These are phyloP conservation scores for Polymixis lichenea DNA, from an alignment of 2,888 invertebrate genomes.

Conservation along the genomic window DNA sequence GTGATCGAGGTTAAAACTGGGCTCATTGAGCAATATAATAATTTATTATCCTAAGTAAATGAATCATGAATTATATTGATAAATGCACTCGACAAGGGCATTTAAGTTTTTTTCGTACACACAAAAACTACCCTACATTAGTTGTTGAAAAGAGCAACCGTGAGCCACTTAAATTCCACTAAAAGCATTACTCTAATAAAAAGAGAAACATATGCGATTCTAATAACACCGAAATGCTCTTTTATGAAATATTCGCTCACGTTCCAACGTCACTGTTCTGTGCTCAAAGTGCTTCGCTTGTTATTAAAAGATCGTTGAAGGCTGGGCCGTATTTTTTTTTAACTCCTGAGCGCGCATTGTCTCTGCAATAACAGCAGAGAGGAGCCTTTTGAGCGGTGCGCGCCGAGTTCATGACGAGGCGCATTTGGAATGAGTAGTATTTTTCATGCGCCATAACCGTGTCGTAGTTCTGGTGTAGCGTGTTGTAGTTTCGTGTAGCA, in stretches of 20 bases:
- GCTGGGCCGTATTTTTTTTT: slow-evolving; percentile 7
- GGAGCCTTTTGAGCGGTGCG: slow-evolving; percentile 38
- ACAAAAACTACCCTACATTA: neutral
- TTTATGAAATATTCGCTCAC: neutral
- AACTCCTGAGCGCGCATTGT: slow-evolving; percentile 45
- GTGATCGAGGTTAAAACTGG: too few species aligned
- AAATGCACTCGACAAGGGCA: neutral
- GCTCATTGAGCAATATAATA: too few species aligned
- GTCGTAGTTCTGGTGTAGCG: neutral
- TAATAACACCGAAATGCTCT: slow-evolving; percentile 23
- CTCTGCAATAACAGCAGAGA: slow-evolving; percentile 12
- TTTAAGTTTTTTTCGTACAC: neutral
- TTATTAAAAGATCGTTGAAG: slow-evolving; percentile 38
- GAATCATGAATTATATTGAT: too few species aligned
- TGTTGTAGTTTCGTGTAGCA: neutral
- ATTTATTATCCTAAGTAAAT: too few species aligned
- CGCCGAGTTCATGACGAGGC: neutral
- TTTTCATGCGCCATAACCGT: slow-evolving; percentile 1
- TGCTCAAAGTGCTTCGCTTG: slow-evolving; percentile 22
- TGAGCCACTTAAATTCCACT: too few species aligned
- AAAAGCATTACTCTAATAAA: slow-evolving; percentile 5
- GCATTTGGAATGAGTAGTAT: slow-evolving; percentile 3
- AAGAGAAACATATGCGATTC: neutral
- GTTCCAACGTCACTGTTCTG: slow-evolving; percentile 8
- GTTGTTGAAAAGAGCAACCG: neutral